phyloP scores from a whole-genome alignment of 1,140 invertebrate genomes.

The Orchesella cincta region DNA sequence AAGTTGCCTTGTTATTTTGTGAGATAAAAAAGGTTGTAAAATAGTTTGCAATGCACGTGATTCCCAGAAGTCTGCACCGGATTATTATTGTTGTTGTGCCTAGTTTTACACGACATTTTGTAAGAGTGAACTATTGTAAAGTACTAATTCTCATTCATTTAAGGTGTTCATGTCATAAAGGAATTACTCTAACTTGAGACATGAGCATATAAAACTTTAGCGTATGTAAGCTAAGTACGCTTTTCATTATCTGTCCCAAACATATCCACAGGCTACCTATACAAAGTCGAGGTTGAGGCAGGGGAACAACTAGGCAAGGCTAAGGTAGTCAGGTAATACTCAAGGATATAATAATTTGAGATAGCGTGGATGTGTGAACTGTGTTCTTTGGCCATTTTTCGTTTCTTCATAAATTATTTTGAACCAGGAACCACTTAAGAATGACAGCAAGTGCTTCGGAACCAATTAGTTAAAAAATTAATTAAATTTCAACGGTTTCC shows the following conservation, averaged over 20 bases:
- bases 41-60: constrained; percentile 5
- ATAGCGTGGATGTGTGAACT: too few species aligned
- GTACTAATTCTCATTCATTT: neutral
- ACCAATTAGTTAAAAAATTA: neutral
- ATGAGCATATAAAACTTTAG: too few species aligned
- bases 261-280: too few species aligned
- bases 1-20: neutral
- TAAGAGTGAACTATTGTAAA: neutral
- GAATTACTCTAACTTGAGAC: neutral
- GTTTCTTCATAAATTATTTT: too few species aligned
- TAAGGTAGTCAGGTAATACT: too few species aligned
- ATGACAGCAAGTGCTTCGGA: neutral
- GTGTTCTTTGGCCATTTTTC: too few species aligned
- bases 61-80: constrained; percentile 4
- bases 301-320: too few species aligned
- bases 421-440: too few species aligned
- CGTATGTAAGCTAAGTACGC: too few species aligned
- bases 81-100: neutral
- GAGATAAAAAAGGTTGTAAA: constrained; percentile 13
- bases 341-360: too few species aligned
- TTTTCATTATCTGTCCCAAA: too few species aligned
- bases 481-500: neutral
- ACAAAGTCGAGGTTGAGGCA: too few species aligned
- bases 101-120: neutral
- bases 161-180: neutral